Conservation (phyloP, 2,113 vertebrate species). For the Cichladusa arquata region DNA sequence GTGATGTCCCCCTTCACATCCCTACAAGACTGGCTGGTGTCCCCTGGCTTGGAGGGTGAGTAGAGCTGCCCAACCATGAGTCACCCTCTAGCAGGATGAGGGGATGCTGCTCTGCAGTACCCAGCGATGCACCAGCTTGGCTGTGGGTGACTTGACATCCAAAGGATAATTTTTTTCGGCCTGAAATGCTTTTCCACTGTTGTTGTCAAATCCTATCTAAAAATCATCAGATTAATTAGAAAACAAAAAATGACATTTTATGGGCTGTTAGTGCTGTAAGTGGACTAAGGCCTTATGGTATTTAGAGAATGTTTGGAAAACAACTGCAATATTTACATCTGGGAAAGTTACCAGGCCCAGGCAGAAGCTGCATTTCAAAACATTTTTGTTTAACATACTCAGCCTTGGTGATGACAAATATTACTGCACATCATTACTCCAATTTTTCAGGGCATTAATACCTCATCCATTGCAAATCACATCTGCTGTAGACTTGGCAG, state of each 20-base stretch:
- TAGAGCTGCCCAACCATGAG: background rate
- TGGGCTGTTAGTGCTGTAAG: slow-evolving; percentile 42
- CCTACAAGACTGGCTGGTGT: background rate
- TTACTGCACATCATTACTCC: slow-evolving; percentile 37
- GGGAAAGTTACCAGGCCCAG: background rate
- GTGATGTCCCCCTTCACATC: fast-evolving
- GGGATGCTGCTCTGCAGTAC: background rate
- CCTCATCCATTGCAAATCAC: slow-evolving; percentile 23
- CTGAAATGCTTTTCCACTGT: background rate
- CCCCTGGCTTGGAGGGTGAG: background rate
- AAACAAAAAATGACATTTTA: slow-evolving; percentile 67
- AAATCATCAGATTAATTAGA: slow-evolving; percentile 60
- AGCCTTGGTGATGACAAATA: slow-evolving; percentile 35
- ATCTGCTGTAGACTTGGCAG: slow-evolving; percentile 3
- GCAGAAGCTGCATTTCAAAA: slow-evolving; percentile 27
- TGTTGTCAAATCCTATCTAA: slow-evolving; percentile 43
- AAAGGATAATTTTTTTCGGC: background rate
- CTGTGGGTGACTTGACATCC: background rate
- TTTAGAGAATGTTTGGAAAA: slow-evolving; percentile 53
- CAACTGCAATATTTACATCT: slow-evolving; percentile 38
- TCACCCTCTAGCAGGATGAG: background rate
- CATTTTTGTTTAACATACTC: slow-evolving; percentile 19
- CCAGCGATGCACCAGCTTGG: fast-evolving
- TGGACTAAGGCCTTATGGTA: slow-evolving; percentile 47
- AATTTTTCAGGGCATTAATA: slow-evolving; percentile 43